Evolutionary conservation across 1,140 invertebrate genomes (phyloP).

Genomic region (Drosophila nigrodunni): DNA sequence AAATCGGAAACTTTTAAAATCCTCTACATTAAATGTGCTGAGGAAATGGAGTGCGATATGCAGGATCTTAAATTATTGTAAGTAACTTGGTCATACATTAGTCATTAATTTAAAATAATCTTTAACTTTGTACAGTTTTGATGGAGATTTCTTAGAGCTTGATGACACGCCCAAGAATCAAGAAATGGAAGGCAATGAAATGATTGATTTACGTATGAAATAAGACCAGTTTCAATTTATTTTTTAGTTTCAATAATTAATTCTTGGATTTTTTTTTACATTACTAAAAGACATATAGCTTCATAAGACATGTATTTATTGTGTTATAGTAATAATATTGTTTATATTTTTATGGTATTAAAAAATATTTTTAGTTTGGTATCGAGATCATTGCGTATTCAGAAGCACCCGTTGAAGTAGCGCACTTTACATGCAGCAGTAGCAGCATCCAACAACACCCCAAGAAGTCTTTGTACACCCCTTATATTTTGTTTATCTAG

Average conservation of each 20-base stretch:
- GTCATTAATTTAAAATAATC: not conserved
- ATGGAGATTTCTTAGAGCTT: conserved; percentile 67
- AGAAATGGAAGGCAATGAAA: conserved; percentile 77
- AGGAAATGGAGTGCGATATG: conserved; percentile 61
- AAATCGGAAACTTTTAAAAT: conserved; percentile 69
- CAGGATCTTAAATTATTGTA: conserved; percentile 48
- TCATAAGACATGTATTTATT: not conserved
- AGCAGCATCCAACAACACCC: conserved; percentile 57
- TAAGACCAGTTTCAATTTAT: not conserved
- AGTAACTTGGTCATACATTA: conserved; percentile 2
- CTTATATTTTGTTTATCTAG: conserved; percentile 76
- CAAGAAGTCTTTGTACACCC: conserved; percentile 63
- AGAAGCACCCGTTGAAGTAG: conserved; percentile 38
- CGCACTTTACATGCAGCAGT: conserved; percentile 24
- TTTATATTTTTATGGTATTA: not conserved
- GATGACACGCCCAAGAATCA: conserved; percentile 70
- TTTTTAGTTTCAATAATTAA: conserved; percentile 6
- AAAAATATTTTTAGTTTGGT: conserved; percentile 7
- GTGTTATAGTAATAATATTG: not conserved
- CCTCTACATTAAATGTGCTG: conserved; percentile 74
- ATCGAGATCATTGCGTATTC: conserved; percentile 20
- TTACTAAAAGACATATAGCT: too few relatives aligned
- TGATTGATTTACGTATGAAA: conserved; percentile 63
- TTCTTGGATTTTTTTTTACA: too few relatives aligned
- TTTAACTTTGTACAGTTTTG: conserved; percentile 53